Percentiles rank a stretch among this genome's conserved stretches.
phyloP scores from a whole-genome alignment of 2,113 vertebrate species.

The Hippolais icterina region DNA sequence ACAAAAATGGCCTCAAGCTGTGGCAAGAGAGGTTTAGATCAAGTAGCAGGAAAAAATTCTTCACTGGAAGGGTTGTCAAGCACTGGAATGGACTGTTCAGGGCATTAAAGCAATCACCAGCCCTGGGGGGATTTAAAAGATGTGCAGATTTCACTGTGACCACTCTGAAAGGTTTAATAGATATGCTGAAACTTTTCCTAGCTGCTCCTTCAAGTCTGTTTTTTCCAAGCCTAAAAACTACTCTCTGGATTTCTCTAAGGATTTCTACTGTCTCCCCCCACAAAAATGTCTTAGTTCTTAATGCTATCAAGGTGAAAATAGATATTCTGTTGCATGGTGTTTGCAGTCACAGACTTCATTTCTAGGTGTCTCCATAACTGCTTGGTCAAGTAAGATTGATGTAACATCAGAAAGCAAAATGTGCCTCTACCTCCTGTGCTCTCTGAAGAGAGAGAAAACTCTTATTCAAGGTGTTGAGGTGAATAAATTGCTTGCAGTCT shows the following conservation, averaged over 20 bases:
- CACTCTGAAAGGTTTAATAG: not conserved
- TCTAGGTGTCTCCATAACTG: not conserved
- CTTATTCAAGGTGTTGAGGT: not conserved
- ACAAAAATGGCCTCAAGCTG: not conserved
- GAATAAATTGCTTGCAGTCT: not conserved
- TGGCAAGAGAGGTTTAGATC: not conserved
- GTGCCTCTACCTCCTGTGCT: not conserved
- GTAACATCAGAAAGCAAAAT: not conserved
- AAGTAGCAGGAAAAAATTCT: not conserved
- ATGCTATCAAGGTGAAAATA: not conserved
- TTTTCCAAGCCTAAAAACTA: not conserved
- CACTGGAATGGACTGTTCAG: not conserved
- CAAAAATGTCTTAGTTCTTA: not conserved
- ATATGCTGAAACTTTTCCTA: not conserved
- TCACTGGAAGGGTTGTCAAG: not conserved
- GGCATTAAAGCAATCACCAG: not conserved
- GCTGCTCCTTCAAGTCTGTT: not conserved
- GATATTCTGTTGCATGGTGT: not conserved
- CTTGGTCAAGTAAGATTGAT: not conserved
- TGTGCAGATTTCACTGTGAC: not conserved
- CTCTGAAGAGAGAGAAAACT: not conserved
- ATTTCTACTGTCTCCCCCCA: not conserved
- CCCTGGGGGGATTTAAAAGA: not conserved
- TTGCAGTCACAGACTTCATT: not conserved
- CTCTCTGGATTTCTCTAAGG: not conserved